Base-by-base conservation (phyloP, 37 sponge, comb jelly and placozoan genomes). In the Lycopodina hypogea region DNA sequence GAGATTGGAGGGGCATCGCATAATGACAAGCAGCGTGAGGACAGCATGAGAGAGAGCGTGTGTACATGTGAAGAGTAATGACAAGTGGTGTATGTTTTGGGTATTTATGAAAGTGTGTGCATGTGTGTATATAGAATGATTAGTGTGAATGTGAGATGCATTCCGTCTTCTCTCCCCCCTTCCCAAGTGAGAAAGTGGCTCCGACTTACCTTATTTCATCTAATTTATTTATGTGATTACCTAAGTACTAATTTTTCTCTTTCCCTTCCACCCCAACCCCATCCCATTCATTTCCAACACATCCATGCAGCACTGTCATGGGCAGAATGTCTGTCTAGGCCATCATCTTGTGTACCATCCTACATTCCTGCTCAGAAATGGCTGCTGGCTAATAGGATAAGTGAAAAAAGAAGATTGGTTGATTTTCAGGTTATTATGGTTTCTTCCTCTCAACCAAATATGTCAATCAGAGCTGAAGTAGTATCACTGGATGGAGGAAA, bases 361-460 rank as follows among this genome's bases (percentile, higher is more conserved):
- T 11, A 24, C 17, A 34, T 3, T 30, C 11, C 66, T 3, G 52
- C 74, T 18, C 56, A 51, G 26, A 73, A 73, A 3, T 33, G 74
- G 7, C 76, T 62, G 4, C 61, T 76, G 22, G 59, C 58, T 38
- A 76, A 61, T 42, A 76, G 62, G 24, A 61, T 76, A 23, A 76
- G 76, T 58, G 48, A 9, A 9, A n/a, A n/a, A n/a, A n/a, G n/a
- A n/a, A n/a, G n/a, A n/a, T n/a, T n/a, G n/a, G n/a, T n/a, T n/a
- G n/a, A n/a, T n/a, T n/a, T n/a, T n/a, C 4, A 45, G n/a, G n/a
- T n/a, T n/a, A n/a, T n/a, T n/a, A n/a, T n/a, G n/a, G n/a, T n/a
- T n/a, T n/a, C n/a, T n/a, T n/a, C n/a, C n/a, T n/a, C n/a, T n/a
- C n/a, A n/a, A n/a, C n/a, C n/a, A n/a, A n/a, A n/a, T n/a, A n/a